These are phyloP conservation scores for Taeniopygia guttata DNA, from an alignment of 2,797 vertebrate species.

Conservation along the genomic window DNA sequence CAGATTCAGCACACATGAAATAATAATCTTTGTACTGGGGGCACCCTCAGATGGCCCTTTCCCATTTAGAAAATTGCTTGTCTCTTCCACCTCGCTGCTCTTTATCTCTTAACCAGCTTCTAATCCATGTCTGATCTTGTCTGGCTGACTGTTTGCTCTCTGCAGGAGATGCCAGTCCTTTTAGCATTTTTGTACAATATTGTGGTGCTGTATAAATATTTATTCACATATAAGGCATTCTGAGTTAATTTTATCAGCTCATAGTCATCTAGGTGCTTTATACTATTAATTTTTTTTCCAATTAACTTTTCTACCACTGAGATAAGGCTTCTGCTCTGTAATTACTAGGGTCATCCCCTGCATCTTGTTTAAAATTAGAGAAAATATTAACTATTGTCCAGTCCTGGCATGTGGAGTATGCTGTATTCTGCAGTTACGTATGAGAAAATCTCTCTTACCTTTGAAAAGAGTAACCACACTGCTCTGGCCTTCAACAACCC, in stretches of 20 bases:
- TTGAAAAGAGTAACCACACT: neutral
- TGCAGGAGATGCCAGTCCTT: neutral
- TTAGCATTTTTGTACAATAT: neutral
- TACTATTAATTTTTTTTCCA: slow-evolving; percentile 30
- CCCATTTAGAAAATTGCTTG: neutral
- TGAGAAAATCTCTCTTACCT: neutral
- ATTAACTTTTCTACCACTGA: slow-evolving; percentile 18
- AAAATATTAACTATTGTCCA: slow-evolving; percentile 18
- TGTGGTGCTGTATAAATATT: neutral
- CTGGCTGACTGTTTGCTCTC: neutral
- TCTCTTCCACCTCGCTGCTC: neutral
- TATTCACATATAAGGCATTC: neutral
- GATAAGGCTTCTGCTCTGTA: slow-evolving; percentile 17
- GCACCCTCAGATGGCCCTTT: neutral
- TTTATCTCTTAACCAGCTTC: neutral
- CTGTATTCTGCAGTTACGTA: neutral
- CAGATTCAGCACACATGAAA: neutral
- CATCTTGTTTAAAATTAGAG: slow-evolving; percentile 2
- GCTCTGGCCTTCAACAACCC: neutral
- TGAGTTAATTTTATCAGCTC: neutral
- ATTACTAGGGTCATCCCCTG: slow-evolving; percentile 17
- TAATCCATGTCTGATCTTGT: neutral
- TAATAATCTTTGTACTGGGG: neutral
- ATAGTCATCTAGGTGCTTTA: neutral
- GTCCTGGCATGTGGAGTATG: neutral